These are phyloP conservation scores for Odontomyia ornata DNA, from an alignment of 2,888 invertebrate genomes.

Conservation along the genomic window DNA sequence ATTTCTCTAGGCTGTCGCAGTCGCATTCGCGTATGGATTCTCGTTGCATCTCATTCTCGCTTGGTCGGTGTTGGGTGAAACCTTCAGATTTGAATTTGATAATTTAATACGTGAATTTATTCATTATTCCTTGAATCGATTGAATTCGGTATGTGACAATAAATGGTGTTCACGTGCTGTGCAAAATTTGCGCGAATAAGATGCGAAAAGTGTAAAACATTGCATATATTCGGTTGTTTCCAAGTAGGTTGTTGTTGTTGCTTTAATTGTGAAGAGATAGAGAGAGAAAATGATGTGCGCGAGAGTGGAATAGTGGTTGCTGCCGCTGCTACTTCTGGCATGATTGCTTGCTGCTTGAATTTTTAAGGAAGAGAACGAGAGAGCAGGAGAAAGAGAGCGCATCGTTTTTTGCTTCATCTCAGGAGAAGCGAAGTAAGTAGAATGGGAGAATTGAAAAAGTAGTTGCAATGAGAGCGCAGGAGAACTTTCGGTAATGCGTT, in stretches of 20 bases:
- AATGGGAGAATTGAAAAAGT: neutral
- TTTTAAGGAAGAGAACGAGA: neutral
- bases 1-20: slow-evolving; percentile 15
- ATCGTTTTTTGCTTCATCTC: neutral
- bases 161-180: too few relatives aligned
- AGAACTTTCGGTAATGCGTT: neutral
- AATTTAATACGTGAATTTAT: neutral
- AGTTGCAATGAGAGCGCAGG: neutral
- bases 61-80: neutral
- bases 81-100: slow-evolving; percentile 30
- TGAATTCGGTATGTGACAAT: neutral
- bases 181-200: too few relatives aligned
- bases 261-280: neutral
- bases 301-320: neutral
- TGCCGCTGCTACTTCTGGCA: neutral
- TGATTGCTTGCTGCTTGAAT: neutral
- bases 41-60: neutral
- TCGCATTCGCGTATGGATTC: slow-evolving; percentile 2
- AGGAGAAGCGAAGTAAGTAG: slow-evolving; percentile 5
- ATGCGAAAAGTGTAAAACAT: neutral
- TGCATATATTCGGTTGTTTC: slow-evolving; percentile 17
- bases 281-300: neutral
- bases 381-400: neutral
- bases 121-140: neutral
- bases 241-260: slow-evolving; percentile 37